Evolutionary conservation across 1,140 invertebrate genomes (phyloP).

Genomic region (Leptestheria dahalacensis): DNA sequence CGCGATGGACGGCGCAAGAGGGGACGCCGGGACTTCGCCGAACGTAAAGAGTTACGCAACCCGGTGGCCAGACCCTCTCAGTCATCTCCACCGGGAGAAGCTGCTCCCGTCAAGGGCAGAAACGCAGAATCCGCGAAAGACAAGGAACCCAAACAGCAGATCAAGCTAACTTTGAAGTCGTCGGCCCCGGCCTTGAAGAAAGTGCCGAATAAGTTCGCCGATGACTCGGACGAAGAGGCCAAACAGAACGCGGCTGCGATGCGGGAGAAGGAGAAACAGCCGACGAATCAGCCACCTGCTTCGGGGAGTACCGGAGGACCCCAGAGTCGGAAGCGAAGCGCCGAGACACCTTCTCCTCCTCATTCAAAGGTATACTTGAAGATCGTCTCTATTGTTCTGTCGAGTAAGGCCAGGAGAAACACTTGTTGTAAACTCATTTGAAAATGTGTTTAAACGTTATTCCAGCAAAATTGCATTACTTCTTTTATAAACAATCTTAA

Average conservation of each 20-base stretch:
- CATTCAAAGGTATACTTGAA: constrained; percentile 16
- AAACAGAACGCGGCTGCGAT: too few species aligned
- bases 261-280: constrained; percentile 13
- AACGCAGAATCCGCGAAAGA: neutral
- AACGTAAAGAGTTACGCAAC: constrained; percentile 1
- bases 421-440: too few species aligned
- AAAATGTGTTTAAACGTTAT: too few species aligned
- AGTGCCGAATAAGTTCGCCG: constrained; percentile 23
- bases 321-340: constrained; percentile 37
- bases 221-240: constrained; percentile 21
- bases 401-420: too few species aligned
- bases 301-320: constrained; percentile 14
- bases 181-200: constrained; percentile 20
- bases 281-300: neutral
- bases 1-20: neutral
- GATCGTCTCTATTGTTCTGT: too few species aligned
- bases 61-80: neutral
- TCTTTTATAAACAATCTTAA: too few species aligned
- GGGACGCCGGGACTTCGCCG: constrained; percentile 2
- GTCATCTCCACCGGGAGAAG: neutral
- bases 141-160: constrained; percentile 39
- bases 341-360: constrained; percentile 24
- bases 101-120: neutral
- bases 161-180: constrained; percentile 49
- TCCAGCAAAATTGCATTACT: too few species aligned